Conservation (phyloP, 64 coral and sea anemone species). For the Anthopleura sola region DNA sequence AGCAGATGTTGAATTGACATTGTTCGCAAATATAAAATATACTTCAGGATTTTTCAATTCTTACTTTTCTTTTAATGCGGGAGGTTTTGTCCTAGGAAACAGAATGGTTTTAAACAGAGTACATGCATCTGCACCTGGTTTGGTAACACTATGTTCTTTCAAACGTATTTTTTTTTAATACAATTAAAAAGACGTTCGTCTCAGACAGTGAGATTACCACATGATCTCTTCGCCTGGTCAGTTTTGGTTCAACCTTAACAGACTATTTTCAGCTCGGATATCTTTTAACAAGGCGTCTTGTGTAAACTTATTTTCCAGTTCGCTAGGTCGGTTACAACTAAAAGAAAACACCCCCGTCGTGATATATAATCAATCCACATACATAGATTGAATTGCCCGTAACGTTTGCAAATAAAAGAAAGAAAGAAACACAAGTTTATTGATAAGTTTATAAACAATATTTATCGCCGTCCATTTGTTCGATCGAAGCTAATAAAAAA, state of each 20-base stretch:
- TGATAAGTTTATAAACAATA: not conserved
- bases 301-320: not conserved
- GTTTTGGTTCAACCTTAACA: not conserved
- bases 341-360: not conserved
- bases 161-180: not conserved
- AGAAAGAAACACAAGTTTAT: not conserved
- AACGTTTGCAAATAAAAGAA: not conserved
- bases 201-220: not conserved
- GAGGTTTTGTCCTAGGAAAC: not conserved
- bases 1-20: not conserved
- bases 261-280: not conserved
- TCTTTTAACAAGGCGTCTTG: not conserved
- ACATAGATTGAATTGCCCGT: not conserved
- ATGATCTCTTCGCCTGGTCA: not conserved
- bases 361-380: not conserved
- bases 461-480: not conserved
- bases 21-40: not conserved
- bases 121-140: not conserved
- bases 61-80: too few species aligned
- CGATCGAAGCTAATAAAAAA: not conserved
- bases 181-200: not conserved
- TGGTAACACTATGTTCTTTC: not conserved
- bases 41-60: too few species aligned
- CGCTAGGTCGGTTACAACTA: not conserved
- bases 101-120: not conserved